Evolutionary conservation across 2,797 vertebrate genomes (phyloP).

Genomic region (Amazona ochrocephala): DNA sequence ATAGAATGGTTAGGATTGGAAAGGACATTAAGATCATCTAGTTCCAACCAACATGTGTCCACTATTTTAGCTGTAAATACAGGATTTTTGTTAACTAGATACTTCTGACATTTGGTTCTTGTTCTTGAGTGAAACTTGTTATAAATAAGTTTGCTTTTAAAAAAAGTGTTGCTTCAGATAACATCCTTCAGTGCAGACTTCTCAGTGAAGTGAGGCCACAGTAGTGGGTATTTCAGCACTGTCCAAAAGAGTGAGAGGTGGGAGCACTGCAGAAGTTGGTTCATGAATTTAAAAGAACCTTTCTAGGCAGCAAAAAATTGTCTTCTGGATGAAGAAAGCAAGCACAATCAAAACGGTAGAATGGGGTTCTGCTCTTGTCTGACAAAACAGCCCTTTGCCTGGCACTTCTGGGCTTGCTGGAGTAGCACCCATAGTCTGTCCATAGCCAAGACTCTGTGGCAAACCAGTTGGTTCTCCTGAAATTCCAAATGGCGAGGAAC

Average conservation of each 20-base stretch:
- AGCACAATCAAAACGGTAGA: background rate
- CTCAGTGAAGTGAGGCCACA: background rate
- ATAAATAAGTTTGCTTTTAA: background rate
- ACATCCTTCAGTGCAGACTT: background rate
- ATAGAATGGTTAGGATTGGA: background rate
- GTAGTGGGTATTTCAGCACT: background rate
- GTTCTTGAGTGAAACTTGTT: background rate
- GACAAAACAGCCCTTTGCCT: background rate
- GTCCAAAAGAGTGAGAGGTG: background rate
- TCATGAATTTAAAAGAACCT: background rate
- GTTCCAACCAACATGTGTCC: background rate
- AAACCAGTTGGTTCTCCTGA: background rate
- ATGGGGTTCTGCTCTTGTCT: background rate
- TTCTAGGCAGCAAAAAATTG: background rate
- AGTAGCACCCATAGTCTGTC: rapidly evolving
- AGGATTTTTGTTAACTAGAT: background rate
- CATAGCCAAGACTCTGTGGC: background rate
- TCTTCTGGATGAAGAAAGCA: background rate
- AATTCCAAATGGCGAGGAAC: background rate
- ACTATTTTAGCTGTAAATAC: background rate
- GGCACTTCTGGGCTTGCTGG: background rate
- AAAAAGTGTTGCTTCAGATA: background rate
- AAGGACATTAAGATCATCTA: background rate
- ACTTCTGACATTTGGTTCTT: background rate
- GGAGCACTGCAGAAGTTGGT: background rate